phyloP scores from a whole-genome alignment of 2,113 vertebrate genomes.

The Ageneiosus marmoratus region DNA sequence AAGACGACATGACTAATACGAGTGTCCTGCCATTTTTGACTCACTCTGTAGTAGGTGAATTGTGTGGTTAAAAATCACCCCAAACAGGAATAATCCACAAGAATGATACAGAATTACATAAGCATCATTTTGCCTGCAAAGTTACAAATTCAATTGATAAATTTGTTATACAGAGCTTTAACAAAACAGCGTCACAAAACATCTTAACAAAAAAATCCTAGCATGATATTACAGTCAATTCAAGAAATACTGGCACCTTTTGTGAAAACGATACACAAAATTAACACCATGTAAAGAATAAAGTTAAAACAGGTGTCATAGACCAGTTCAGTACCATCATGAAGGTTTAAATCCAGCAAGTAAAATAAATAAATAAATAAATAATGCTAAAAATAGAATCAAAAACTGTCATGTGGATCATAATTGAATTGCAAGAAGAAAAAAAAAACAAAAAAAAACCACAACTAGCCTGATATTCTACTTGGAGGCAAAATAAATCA shows the following conservation, averaged over 20 bases:
- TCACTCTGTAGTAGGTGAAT: neutral
- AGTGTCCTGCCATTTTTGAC: too few species aligned
- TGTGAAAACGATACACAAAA: neutral
- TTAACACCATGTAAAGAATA: neutral
- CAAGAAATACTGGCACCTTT: neutral
- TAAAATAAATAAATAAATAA: neutral
- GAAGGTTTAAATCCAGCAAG: neutral
- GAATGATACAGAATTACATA: conserved; percentile 18
- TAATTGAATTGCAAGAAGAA: neutral
- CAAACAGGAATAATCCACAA: conserved; percentile 42
- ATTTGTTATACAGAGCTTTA: neutral
- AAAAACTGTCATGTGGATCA: neutral
- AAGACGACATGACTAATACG: too few species aligned
- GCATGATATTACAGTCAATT: neutral
- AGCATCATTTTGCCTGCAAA: neutral
- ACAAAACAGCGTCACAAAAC: neutral
- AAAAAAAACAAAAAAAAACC: too few species aligned
- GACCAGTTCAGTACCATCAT: neutral
- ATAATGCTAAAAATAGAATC: neutral
- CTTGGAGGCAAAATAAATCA: neutral
- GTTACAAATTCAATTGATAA: neutral
- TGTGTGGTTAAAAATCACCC: too few species aligned
- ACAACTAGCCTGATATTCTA: neutral
- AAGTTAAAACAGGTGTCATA: neutral
- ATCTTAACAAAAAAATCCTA: neutral